Base-by-base conservation (phyloP, 2,888 invertebrate genomes). In the Agapostemon virescens region DNA sequence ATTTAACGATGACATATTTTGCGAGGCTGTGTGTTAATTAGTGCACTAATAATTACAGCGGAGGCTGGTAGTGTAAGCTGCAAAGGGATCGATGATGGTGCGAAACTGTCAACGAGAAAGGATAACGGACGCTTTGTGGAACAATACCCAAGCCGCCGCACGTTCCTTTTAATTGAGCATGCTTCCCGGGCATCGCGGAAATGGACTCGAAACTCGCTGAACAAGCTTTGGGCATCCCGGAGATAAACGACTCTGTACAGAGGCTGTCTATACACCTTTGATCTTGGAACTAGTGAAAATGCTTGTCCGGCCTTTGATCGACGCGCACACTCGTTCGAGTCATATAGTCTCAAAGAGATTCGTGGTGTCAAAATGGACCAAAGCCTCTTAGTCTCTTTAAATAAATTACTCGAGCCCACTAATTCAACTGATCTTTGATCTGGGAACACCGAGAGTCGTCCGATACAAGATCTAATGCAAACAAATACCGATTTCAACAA, bases 21-120 rank as follows among this genome's bases (percentile, higher is more conserved):
- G n/a, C 49, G n/a, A 49, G n/a, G 9, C 5, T 5, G 5, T 33
- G 69, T 13, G 55, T 30, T 75, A 81, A 80, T 80, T 69, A 58
- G 64, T 30, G 68, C 20, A 20, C 20, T 49, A 58, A 74, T 78
- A 61, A 81, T 81, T 80, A 81, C 75, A 80, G 69, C 42, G 81
- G 15, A 11, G 36, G 45, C 1, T 11, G 30, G 40, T 64, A 49
- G 45, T n/a, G 72, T 45, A 55, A 69, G 61, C 33, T 38, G 36
- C 33, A 11, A 30, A 68, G n/a, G 40, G 20, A 58, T 58, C 42
- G 68, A 68, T 69, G 40, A 68, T 64, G 49, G 26, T 17, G 26
- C 30, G 49, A 61, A 20, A 55, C 40, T 42, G 71, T 61, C 33
- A 45, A 33, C 55, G n/a, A n/a, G 33, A 49, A 63, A 33, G 67